Evolutionary conservation across 2,113 vertebrate genomes (phyloP).

Genomic region (Thalassarche chlororhynchos): DNA sequence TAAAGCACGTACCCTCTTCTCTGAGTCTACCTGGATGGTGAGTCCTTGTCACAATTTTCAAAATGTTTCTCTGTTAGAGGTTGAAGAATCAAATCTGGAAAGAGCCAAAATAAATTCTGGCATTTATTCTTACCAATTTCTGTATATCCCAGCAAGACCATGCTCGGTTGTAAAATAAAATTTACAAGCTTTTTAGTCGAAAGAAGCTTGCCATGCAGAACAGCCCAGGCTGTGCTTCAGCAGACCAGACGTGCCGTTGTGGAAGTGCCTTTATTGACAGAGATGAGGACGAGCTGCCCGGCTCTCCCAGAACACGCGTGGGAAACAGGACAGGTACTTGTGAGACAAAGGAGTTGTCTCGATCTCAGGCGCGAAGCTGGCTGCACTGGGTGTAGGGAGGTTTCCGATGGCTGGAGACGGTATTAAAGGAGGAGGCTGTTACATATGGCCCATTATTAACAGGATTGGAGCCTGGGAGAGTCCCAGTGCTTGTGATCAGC

Average conservation of each 20-base stretch:
- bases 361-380: not conserved
- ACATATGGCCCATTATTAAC: rapidly evolving
- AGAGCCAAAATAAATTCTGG: not conserved
- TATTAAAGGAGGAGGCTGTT: not conserved
- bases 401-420: not conserved
- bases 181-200: rapidly evolving
- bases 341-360: not conserved
- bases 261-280: not conserved
- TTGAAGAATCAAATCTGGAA: not conserved
- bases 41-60: rapidly evolving
- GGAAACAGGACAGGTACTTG: not conserved
- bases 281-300: not conserved
- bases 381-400: no score
- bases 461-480: not conserved
- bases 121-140: rapidly evolving
- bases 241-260: not conserved
- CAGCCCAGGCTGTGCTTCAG: not conserved
- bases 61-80: rapidly evolving
- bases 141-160: not conserved
- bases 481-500: not conserved
- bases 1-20: rapidly evolving
- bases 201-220: not conserved
- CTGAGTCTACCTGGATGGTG: rapidly evolving
- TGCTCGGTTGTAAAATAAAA: not conserved
- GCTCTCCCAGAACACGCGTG: not conserved